A percentile compares a stretch with the other conserved stretches of the same genome.
Conservation (phyloP, 2,797 vertebrate genomes). For the Sebastes kiyomatsui region DNA sequence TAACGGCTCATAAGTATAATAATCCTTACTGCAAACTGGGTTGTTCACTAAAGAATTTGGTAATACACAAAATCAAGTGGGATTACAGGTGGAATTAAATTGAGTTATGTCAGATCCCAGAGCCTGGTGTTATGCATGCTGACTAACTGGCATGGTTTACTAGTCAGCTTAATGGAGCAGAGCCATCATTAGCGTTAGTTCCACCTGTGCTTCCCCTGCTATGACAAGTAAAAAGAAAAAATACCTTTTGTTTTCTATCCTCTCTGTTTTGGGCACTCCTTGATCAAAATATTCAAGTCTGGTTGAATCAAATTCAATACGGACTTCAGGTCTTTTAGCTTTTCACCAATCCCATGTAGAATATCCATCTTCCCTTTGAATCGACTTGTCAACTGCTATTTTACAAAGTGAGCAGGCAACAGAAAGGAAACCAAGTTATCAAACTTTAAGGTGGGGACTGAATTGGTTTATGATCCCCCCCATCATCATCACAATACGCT, state of each 20-base stretch:
- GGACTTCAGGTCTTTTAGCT: background rate
- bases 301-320: background rate
- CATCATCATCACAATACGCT: background rate
- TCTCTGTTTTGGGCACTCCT: background rate
- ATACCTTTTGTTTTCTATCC: background rate
- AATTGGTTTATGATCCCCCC: slow-evolving; percentile 25
- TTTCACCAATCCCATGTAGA: background rate
- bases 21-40: background rate
- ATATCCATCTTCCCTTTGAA: background rate
- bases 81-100: background rate
- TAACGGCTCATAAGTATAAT: background rate
- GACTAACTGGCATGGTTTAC: background rate
- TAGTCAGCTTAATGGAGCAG: background rate
- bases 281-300: slow-evolving; percentile 2
- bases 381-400: background rate
- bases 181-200: slow-evolving; percentile 4
- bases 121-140: background rate
- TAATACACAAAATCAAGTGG: background rate
- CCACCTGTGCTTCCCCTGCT: background rate
- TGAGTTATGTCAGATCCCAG: background rate
- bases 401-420: background rate
- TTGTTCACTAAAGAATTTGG: background rate
- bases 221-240: background rate
- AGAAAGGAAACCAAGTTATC: slow-evolving; percentile 20
- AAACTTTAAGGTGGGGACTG: slow-evolving; percentile 14